Percentiles rank a stretch among this genome's conserved stretches.
These are phyloP conservation scores for Cryptoprocta ferox DNA, from an alignment of 2,797 vertebrate genomes.

Conservation along the genomic window DNA sequence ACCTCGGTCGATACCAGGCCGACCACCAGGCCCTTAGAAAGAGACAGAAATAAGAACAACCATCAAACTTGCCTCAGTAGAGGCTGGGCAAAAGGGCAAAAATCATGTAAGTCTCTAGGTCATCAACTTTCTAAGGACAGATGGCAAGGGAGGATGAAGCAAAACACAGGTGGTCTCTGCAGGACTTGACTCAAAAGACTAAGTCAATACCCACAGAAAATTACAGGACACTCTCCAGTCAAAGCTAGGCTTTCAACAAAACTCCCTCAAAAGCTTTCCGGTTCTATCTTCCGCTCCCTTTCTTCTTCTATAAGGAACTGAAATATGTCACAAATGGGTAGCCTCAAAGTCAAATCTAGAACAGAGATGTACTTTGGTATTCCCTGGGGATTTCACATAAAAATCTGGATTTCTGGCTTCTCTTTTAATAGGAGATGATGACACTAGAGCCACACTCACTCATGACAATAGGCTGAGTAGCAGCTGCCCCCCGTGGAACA, in stretches of 20 bases:
- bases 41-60: constrained; percentile 1
- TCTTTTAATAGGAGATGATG: neutral
- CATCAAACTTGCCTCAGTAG: neutral
- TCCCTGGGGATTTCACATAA: neutral
- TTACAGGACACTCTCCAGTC: neutral
- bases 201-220: constrained; percentile 23
- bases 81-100: neutral
- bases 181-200: neutral
- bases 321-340: constrained; percentile 22
- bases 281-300: neutral
- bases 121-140: neutral
- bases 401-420: constrained; percentile 35
- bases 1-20: neutral
- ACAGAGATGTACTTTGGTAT: neutral
- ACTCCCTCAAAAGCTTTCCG: neutral
- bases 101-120: neutral
- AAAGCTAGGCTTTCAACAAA: constrained; percentile 42
- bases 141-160: neutral
- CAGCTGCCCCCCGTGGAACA: neutral
- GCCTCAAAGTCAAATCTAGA: neutral
- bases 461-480: neutral
- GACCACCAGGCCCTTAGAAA: neutral
- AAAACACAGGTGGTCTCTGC: neutral
- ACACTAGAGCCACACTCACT: neutral
- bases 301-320: neutral